Percentiles rank a stretch among this genome's conserved stretches.
Conservation (phyloP, 2,797 vertebrate genomes). For the Typhlichthys subterraneus region DNA sequence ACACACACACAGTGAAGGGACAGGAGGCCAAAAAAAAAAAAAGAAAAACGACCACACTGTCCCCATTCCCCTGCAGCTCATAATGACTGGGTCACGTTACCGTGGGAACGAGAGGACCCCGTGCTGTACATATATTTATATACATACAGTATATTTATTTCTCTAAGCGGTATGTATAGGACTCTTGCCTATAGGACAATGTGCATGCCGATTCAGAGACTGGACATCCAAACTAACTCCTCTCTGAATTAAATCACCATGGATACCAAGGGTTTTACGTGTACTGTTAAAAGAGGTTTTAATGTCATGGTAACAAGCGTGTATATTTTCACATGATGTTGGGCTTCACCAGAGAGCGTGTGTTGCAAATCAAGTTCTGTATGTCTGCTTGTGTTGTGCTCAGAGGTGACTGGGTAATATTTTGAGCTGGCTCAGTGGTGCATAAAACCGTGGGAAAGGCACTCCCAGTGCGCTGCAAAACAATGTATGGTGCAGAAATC, state of each 20-base stretch:
- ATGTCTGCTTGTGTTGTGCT: conserved; percentile 25
- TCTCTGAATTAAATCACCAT: conserved; percentile 46
- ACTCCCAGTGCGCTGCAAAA: no score
- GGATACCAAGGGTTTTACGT: conserved; percentile 49
- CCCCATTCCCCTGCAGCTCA: conserved; percentile 38
- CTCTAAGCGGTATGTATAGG: conserved; percentile 63
- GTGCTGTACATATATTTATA: conserved; percentile 72
- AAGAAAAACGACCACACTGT: conserved; percentile 33
- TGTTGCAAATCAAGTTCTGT: conserved; percentile 33
- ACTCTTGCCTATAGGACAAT: conserved; percentile 62
- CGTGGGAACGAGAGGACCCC: conserved; percentile 50
- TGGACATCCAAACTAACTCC: conserved; percentile 48
- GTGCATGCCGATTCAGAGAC: conserved; percentile 57
- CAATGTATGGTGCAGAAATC: no score
- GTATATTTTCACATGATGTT: conserved; percentile 55
- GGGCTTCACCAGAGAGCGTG: conserved; percentile 29
- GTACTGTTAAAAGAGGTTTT: conserved; percentile 44
- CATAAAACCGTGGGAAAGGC: no score
- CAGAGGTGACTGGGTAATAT: conserved; percentile 21
- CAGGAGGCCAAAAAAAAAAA: conserved; percentile 38
- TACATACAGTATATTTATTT: conserved; percentile 70
- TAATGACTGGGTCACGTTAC: conserved; percentile 56
- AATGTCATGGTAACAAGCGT: conserved; percentile 46
- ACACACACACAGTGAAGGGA: conserved; percentile 21
- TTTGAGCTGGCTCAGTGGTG: not conserved